Conservation (phyloP, 2,888 invertebrate species). For the Parnassius orleans region DNA sequence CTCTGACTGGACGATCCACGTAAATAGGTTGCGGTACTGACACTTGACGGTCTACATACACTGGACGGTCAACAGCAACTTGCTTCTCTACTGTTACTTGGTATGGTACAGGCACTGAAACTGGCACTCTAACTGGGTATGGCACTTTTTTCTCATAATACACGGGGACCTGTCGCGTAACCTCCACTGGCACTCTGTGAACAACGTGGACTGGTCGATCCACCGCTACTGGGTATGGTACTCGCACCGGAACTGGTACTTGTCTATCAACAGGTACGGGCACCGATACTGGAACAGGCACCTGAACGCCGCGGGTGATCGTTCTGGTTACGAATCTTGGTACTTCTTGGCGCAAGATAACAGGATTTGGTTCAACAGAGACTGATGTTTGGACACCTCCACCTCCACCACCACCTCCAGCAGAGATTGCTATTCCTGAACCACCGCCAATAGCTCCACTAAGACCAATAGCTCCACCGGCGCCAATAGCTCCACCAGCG, state of each 20-base stretch:
- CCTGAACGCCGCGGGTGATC: conserved; percentile 67
- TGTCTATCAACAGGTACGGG: conserved; percentile 60
- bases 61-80: conserved; percentile 81
- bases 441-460: conserved; percentile 25
- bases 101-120: conserved; percentile 79
- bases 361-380: conserved; percentile 66
- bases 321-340: conserved; percentile 71
- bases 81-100: conserved; percentile 81
- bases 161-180: conserved; percentile 71
- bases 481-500: conserved; percentile 21
- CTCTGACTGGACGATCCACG: conserved; percentile 79
- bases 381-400: conserved; percentile 63
- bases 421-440: conserved; percentile 35
- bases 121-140: conserved; percentile 76
- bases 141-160: conserved; percentile 74
- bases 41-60: conserved; percentile 80
- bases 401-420: conserved; percentile 34
- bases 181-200: conserved; percentile 75
- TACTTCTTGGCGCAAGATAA: conserved; percentile 69
- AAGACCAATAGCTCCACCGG: conserved; percentile 19
- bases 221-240: conserved; percentile 76
- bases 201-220: conserved; percentile 78
- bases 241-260: conserved; percentile 74
- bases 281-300: conserved; percentile 54
- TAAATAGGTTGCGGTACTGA: conserved; percentile 77